Base-by-base conservation (phyloP, 2,797 vertebrate genomes). In the Phoeniculus purpureus region DNA sequence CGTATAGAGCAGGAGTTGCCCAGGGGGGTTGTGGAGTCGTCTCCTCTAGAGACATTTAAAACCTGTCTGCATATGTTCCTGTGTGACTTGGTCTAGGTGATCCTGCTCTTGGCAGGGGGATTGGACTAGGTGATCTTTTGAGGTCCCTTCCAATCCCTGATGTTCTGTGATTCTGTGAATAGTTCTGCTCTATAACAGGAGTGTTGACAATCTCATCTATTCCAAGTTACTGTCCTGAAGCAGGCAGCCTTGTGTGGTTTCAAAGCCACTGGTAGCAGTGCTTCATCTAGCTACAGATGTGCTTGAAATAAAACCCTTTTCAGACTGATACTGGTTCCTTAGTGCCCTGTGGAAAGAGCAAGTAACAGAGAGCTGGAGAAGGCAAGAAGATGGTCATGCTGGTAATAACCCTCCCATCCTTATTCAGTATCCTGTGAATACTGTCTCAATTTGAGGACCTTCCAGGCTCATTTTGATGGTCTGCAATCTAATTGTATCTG, bases 401-500 rank as follows among this genome's bases (percentile, higher is more conserved):
- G 68, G 27, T 67, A 58, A 18, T 77, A 51, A 66, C 7, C 7
- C 17, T 7, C 4, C 47, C 37, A 54, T 78, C 12, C 12, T 51
- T 27, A 20, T 77, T 90, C 81, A 85, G 65, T 74, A 55, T 48
- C 13, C 26, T 3, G 4, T 68, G 81, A 80, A 48, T 76, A 34
- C 27, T 83, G 37, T 32, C 7, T 31, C 52, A 77, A 61, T 78
- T 19, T 80, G 26, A 81, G 52, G 26, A 22, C 2, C 4, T 48
- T 78, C 73, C 34, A 52, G 66, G 48, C 70, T 48, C 80, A 12
- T 77, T 85, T 56, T 85, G 59, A 27, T 89, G 68, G 22, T 87
- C 75, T 93, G 88, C 92, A 82, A 58, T 82, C 68, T 94, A 85
- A 94, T 85, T 87, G 37, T 77, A 64, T 91, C 65, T 92, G 90